Evolutionary conservation across 64 coral and sea anemone species (phyloP).

Genomic region (Orbicella faveolata): DNA sequence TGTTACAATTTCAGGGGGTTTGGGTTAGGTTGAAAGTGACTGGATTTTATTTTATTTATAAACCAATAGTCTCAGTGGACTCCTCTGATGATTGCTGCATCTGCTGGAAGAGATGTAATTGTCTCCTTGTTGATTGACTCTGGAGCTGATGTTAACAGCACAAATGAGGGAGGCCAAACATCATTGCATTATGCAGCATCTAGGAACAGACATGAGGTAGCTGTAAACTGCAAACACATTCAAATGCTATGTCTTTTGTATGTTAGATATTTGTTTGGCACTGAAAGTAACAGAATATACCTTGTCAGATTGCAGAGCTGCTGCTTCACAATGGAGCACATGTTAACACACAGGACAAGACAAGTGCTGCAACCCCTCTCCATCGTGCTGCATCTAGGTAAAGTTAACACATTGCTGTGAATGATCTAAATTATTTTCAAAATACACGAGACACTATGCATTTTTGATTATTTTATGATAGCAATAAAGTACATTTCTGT

Average conservation of each 20-base stretch:
- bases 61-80: slow-evolving; percentile 81
- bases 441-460: no score
- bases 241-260: no score
- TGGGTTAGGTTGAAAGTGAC: no score
- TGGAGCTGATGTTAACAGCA: slow-evolving; percentile 80
- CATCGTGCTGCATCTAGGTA: slow-evolving; percentile 97
- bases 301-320: slow-evolving; percentile 81
- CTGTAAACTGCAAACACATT: neutral
- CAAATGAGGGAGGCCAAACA: slow-evolving; percentile 89
- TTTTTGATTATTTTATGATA: no score
- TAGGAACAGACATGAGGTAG: slow-evolving; percentile 82
- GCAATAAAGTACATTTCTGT: no score
- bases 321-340: slow-evolving; percentile 78
- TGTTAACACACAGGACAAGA: slow-evolving; percentile 75
- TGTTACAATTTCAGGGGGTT: no score
- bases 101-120: slow-evolving; percentile 81
- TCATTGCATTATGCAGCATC: slow-evolving; percentile 95
- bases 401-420: neutral
- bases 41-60: no score
- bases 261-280: no score
- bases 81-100: slow-evolving; percentile 95
- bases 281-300: neutral
- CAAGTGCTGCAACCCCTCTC: slow-evolving; percentile 77
- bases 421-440: no score
- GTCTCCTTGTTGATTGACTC: slow-evolving; percentile 72